Base-by-base conservation (phyloP, 2,797 vertebrate species). In the Mionectes olivaceus region DNA sequence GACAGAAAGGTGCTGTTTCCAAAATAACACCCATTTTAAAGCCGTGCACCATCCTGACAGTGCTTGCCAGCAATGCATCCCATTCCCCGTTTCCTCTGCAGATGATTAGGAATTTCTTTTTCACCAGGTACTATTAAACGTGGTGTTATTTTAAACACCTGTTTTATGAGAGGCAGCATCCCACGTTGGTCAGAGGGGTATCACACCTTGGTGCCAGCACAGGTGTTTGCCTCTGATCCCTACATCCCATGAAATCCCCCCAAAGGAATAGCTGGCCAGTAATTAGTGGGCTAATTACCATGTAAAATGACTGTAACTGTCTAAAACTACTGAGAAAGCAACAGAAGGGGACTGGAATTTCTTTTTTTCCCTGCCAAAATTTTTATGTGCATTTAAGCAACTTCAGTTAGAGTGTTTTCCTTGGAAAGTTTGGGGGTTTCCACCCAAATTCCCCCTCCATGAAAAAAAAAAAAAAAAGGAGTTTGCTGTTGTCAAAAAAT, bases 401-500 rank as follows among this genome's bases (percentile, higher is more conserved):
- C 39, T 71, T 77, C 39, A 22, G 10, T 37, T 64, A 28, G 47
- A 44, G 7, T 25, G 65, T 50, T 92, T 85, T 74, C n/a, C 82
- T 92, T 95, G 84, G 89, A 60, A 91, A 95, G 49, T 89, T 94
- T 70, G 57, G 78, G 76, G 41, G 57, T 39, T 92, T 85, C 82
- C 76, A 85, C 27, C 67, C 75, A 35, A 83, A 74, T 28, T 49
- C 13, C 71, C 64, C 21, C 37, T 57, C 74, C 2, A 1, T 17
- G 13, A 59, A 69, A 41, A 37, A 37, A 37, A 69, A 41, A 27
- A 63, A 69, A 41, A 69, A 37, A 25, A 75, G 10, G 60, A 83
- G 33, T 74, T 82, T 52, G 63, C 17, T 44, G 32, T 27, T 83
- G 68, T 69, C 60, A 63, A 91, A 90, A 91, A 76, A 44, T 24